Evolutionary conservation across 1,140 invertebrate species (phyloP), one percentile per base, ranked within the genome.

Genomic region (Cherax quadricarinatus): DNA sequence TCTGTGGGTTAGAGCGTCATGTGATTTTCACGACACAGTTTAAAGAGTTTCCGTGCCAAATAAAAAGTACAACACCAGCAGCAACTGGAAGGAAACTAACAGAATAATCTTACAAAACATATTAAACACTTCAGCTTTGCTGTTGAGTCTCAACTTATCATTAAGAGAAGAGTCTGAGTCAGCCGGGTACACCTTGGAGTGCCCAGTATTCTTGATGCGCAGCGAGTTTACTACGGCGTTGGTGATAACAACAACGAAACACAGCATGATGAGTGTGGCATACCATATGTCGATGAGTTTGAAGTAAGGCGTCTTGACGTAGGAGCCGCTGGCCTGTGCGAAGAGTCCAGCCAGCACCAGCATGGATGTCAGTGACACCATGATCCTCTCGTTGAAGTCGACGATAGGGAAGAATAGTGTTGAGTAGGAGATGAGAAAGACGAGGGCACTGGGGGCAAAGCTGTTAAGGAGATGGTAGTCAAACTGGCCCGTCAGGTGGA

Each of bases 321-420:
- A 79, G 41, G 30, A 57, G 14, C 7, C 0, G 16, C 24, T 79
- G 49, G 48, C 70, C 49, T 78, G 73, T 7, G 51, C 49, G 73
- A 79, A 88, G 41, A 88, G 73, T 10, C 73, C 53, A 9, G 57
- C 86, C 86, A 88, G 16, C n/a, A 88, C 86, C 21, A 88, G 30
- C 66, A 88, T 53, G 21, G 86, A 53, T 4, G 86, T 88, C 9
- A 88, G 86, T 3, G 86, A 88, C 12, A 66, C 86, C 86, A 88
- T 88, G 70, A 88, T 79, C 53, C 86, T 49, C 73, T 88, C 86
- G 51, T 88, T 88, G 86, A 88, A 88, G 70, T 88, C 18, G 0
- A 48, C 60, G 24, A 88, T 14, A 49, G 86, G 73, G 73, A 88
- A 88, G 51, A 48, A 88, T 0, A 88, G 30, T 1, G 86, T 88